Conservation (phyloP, 2,888 invertebrate species). For the Ischnus inquisitorius region DNA sequence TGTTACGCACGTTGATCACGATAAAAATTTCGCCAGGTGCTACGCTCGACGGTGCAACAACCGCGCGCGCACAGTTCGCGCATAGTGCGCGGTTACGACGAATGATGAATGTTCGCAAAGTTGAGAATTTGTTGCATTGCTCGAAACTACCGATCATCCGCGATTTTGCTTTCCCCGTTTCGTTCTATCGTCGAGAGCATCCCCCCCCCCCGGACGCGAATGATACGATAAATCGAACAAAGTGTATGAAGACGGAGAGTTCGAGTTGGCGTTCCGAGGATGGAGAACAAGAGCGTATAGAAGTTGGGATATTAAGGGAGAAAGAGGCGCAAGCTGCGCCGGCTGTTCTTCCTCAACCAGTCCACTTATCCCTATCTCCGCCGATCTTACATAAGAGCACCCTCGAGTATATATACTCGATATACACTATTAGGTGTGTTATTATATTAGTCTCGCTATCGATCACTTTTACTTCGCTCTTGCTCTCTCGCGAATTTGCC, state of each 20-base stretch:
- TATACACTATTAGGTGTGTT: constrained; percentile 67
- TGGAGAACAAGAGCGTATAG: constrained; percentile 31
- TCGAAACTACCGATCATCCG: constrained; percentile 79
- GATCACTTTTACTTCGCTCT: constrained; percentile 69
- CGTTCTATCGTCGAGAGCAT: neutral
- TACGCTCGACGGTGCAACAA: constrained; percentile 29
- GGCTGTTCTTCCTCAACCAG: constrained; percentile 70
- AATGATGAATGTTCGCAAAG: constrained; percentile 80
- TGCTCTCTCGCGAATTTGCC: constrained; percentile 73
- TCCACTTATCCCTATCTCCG: constrained; percentile 80
- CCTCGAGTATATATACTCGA: constrained; percentile 64
- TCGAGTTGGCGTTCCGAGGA: constrained; percentile 19
- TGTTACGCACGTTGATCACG: constrained; percentile 50
- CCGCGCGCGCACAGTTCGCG: neutral
- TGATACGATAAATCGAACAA: constrained; percentile 19
- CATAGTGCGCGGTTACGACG: neutral
- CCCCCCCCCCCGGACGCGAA: neutral
- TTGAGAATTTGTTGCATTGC: constrained; percentile 79
- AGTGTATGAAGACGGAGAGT: neutral
- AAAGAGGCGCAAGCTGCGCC: constrained; percentile 77
- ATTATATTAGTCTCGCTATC: constrained; percentile 76
- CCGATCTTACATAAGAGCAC: constrained; percentile 77
- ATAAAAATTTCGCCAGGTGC: constrained; percentile 68
- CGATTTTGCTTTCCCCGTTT: constrained; percentile 29
- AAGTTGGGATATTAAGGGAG: neutral